Evolutionary conservation across 2,113 vertebrate genomes (phyloP).

Genomic region (Microcebus jonahi): DNA sequence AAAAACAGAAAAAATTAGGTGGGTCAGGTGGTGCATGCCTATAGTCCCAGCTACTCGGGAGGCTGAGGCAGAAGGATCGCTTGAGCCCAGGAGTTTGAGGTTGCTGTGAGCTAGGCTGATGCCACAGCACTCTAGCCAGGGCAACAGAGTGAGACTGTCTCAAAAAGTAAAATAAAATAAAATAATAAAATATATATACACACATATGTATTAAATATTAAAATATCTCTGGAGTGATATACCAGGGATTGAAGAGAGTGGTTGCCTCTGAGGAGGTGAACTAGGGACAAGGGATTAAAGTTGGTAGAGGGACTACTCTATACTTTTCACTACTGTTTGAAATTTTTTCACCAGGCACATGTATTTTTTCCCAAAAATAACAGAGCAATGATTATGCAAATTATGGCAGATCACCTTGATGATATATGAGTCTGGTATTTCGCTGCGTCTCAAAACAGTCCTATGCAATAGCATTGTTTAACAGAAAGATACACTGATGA

Average conservation of each 20-base stretch:
- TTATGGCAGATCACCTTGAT: not conserved
- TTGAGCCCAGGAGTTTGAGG: too few relatives aligned
- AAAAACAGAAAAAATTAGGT: too few relatives aligned
- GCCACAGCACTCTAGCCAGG: too few relatives aligned
- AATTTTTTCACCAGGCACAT: not conserved
- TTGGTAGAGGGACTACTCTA: not conserved
- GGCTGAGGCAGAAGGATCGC: too few relatives aligned
- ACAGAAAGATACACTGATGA: not conserved
- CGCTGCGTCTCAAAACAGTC: not conserved
- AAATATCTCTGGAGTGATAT: slow-evolving; percentile 12
- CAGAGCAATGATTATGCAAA: not conserved
- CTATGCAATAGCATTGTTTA: not conserved
- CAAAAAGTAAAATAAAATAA: too few relatives aligned
- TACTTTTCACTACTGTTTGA: not conserved
- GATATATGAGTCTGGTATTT: not conserved
- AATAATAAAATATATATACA: not conserved
- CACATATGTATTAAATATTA: not conserved
- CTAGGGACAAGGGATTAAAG: not conserved
- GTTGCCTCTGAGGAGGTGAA: not conserved
- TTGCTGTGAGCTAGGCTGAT: too few relatives aligned
- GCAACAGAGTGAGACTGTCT: too few relatives aligned
- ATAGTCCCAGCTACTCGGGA: too few relatives aligned
- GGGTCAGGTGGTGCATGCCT: too few relatives aligned
- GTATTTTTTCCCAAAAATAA: slow-evolving; percentile 15
- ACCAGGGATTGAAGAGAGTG: not conserved